Base-by-base conservation (phyloP, 2,797 vertebrate genomes). In the Acropternis orthonyx region DNA sequence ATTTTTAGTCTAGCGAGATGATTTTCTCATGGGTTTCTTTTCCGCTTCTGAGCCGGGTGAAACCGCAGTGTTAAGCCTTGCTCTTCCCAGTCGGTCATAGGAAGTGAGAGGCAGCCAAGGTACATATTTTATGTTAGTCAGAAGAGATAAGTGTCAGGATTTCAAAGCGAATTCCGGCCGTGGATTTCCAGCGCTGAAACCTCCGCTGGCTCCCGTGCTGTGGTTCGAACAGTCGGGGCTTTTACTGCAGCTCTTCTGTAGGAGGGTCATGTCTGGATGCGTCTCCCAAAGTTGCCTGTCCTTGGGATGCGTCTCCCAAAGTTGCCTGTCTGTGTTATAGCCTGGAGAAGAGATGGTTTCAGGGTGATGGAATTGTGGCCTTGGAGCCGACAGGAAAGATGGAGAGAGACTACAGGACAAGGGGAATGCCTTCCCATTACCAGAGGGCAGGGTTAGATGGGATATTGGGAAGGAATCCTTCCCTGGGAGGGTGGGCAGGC, bases 1-100 rank as follows among this genome's bases (percentile, higher is more conserved):
- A 68, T 76, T 89, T 92, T 89, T 12, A 93, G 89, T 52, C 76
- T 44, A 26, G 93, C 0, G 6, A 58, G 88, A 51, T 88, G 1
- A 65, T 92, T 96, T 94, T 94, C 95, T 95, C 93, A 87, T 91
- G 87, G 81, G 37, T 43, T 93, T 56, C 85, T 92, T 58, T 95
- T 68, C 92, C 88, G 6, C 80, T 90, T 59, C 84, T 34, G 9
- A 39, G 48, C 88, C 6, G 92, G 86, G 75, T 82, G 84, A 95
- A 97, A 95, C 95, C 92, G 20, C 95, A 92, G 89, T 9, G 87
- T 68, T 93, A 74, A 96, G 82, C 91, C 95, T 61, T 30, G 41
- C 78, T 89, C 78, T 91, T 91, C 94, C 90, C 91, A 85, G 86
- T 48, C 46, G 0, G 26, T 32, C 85, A 51, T 85, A 78, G 96